phyloP scores from a whole-genome alignment of 2,888 invertebrate genomes.

The Autographa pulchrina region DNA sequence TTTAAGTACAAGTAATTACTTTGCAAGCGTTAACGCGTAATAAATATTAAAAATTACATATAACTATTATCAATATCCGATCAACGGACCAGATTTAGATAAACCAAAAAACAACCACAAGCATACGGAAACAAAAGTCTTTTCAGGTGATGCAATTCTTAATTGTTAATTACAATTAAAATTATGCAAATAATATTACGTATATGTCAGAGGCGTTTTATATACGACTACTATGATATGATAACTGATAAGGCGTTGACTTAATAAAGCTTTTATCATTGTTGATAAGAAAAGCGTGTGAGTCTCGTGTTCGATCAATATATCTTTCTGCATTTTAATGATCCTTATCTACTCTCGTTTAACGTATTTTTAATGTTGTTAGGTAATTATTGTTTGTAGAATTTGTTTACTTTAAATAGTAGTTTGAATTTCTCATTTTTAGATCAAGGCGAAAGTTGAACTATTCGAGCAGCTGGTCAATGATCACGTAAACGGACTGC shows the following conservation, averaged over 20 bases:
- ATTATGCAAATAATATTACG: neutral
- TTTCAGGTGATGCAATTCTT: neutral
- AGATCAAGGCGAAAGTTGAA: too few species aligned
- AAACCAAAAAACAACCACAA: too few species aligned
- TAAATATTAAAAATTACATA: too few species aligned
- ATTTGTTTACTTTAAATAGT: neutral
- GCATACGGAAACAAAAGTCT: neutral
- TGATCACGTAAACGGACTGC: too few species aligned
- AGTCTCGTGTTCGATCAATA: constrained; percentile 12
- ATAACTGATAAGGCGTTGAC: constrained; percentile 20
- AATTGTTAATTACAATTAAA: neutral
- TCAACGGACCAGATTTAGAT: too few species aligned
- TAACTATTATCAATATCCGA: too few species aligned
- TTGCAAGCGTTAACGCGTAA: too few species aligned
- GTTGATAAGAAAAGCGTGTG: constrained; percentile 30
- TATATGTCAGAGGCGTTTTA: neutral
- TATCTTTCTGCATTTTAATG: constrained; percentile 6
- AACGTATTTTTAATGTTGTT: neutral
- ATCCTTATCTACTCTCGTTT: neutral
- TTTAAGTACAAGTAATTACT: too few species aligned
- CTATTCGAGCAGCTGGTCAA: too few species aligned
- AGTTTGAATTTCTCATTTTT: too few species aligned
- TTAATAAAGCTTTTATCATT: constrained; percentile 39
- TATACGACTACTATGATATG: constrained; percentile 18
- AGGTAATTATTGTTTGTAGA: neutral